These are phyloP conservation scores for Alces alces DNA, from an alignment of 2,113 vertebrate genomes.

Conservation along the genomic window DNA sequence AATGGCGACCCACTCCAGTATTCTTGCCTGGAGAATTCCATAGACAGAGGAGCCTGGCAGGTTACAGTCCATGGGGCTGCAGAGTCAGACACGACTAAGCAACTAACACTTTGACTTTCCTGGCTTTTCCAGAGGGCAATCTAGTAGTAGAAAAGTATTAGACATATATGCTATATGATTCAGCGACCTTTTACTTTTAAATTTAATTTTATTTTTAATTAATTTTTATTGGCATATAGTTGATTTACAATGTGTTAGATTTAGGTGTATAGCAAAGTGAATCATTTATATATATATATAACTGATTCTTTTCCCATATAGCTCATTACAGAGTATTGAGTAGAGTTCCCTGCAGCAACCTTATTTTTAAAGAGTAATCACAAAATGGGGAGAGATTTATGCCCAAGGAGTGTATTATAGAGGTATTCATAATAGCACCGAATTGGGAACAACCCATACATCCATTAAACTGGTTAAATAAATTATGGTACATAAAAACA, in stretches of 20 bases:
- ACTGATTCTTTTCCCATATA: background rate
- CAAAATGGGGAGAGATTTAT: constrained; percentile 42
- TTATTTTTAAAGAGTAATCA: constrained; percentile 43
- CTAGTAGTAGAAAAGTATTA: background rate
- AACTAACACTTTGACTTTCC: background rate
- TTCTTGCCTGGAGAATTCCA: background rate
- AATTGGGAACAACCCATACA: constrained; percentile 20
- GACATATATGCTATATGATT: background rate
- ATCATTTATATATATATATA: background rate
- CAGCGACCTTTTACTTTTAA: background rate
- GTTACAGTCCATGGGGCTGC: background rate
- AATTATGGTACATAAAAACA: constrained; percentile 50
- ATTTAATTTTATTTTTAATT: background rate
- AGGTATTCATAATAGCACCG: constrained; percentile 21
- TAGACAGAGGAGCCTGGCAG: background rate
- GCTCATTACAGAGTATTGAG: background rate
- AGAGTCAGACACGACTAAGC: background rate
- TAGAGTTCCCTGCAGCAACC: background rate
- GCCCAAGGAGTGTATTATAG: constrained; percentile 1
- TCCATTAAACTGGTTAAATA: constrained; percentile 42
- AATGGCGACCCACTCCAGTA: background rate
- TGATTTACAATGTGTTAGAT: background rate
- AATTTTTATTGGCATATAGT: background rate
- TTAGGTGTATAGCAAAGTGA: background rate
- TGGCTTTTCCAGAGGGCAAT: background rate